Evolutionary conservation across 2,888 invertebrate species (phyloP), one percentile per base, ranked within the genome.

Genomic region (Ceramica pisi): DNA sequence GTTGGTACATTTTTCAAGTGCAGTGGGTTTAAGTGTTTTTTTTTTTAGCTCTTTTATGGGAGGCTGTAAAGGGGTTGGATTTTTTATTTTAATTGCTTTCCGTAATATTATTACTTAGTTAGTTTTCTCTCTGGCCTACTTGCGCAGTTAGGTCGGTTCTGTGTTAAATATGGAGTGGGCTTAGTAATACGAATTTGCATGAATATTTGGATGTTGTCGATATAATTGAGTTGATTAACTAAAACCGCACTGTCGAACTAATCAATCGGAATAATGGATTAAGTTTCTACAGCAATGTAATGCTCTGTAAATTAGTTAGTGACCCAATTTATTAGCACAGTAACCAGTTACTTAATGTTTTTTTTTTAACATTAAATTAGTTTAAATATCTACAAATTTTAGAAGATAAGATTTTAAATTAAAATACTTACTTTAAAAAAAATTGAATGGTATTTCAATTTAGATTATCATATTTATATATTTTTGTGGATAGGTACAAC

Each of bases 1-100:
- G 83, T 83, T 76, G 71, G 81, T 83, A 85, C 80, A 84, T 86
- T 88, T 89, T 88, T 88, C 84, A 88, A 89, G 80, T 86, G 84
- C 86, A 80, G 67, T 60, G 68, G 67, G 81, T 62, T 82, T 78
- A 69, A 78, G 71, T 72, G 66, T 16, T 75, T 41, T 31, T 80
- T 81, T 83, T 78, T 62, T 68, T 50, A 14, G 19, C 14, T 44
- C 10, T 75, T 74, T 78, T 62, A 65, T 78, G 64, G 71, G 26
- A 67, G 61, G 67, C 69, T 71, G 60, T 76, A 51, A 71, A 67
- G 26, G 23, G 55, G 67, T 67, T 68, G 60, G 67, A 44, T 41
- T 62, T 76, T 78, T 62, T 81, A 68, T 73, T 69, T 73, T 75
- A 77, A 86, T 85, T 83, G 75, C 64, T 81, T 78, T 77, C 50